Evolutionary conservation across 1,140 invertebrate species (phyloP).

Genomic region (Rhopalosiphum padi): DNA sequence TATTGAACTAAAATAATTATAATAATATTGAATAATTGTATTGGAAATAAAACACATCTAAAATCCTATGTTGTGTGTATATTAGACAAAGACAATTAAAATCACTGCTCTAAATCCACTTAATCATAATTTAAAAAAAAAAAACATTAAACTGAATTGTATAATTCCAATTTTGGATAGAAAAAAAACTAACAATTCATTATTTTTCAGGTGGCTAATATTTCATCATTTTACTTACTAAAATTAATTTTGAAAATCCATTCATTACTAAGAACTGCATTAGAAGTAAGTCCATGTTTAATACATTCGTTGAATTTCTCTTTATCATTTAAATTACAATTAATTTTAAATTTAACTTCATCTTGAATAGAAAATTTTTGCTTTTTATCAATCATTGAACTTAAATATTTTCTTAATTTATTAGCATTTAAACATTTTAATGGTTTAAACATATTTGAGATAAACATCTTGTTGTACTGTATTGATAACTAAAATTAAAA

Average conservation of each 20-base stretch:
- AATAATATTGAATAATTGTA: too few species aligned
- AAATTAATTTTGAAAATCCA: slow-evolving; percentile 37
- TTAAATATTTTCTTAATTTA: background rate
- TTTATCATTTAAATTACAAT: background rate
- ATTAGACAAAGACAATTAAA: too few species aligned
- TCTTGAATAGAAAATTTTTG: background rate
- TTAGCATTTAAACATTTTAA: background rate
- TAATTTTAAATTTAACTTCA: background rate
- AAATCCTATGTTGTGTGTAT: too few species aligned
- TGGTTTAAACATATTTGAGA: background rate
- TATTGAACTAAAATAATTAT: background rate
- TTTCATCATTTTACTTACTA: background rate
- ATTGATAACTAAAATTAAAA: background rate
- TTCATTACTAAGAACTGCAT: background rate
- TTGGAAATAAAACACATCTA: too few species aligned
- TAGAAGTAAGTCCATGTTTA: slow-evolving; percentile 16
- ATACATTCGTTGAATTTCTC: background rate
- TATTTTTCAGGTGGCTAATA: background rate
- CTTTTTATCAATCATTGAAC: background rate
- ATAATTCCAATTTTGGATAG: too few species aligned
- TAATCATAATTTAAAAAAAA: too few species aligned
- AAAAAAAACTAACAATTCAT: too few species aligned
- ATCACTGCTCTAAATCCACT: too few species aligned
- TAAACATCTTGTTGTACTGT: background rate
- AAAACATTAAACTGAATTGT: too few species aligned